Evolutionary conservation across 1,140 invertebrate species (phyloP), one percentile per base, ranked within the genome.

Genomic region (Drosophila funebris): DNA sequence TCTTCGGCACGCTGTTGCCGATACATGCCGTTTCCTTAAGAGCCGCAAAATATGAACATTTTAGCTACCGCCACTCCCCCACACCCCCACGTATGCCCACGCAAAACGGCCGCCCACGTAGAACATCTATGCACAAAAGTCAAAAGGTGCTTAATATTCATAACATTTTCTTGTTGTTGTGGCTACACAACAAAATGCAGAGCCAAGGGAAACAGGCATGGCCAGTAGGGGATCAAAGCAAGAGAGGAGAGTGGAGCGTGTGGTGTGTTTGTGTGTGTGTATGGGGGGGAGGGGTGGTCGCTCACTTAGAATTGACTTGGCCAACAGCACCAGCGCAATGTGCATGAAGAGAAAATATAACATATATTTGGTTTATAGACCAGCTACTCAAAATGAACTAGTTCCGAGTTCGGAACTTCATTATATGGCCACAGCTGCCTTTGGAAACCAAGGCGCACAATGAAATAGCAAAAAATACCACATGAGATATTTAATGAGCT

Each of bases 141-240:
- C 63, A 60, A 76, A 76, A 73, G 53, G 74, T 76, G 74, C 57
- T 73, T 69, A 76, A 76, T 76, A 76, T 76, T 73, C 74, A 76
- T 76, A 76, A 62, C 54, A 68, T 24, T 44, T 39, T 61, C 67
- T 52, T 29, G 8, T 57, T 58, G 41, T 11, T 71, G 48, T 29
- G 50, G 54, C 14, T 39, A 44, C 16, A 43, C 58, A 68, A 48
- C 20, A 31, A 48, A 68, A 48, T 50, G 56, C 57, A 52, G 20
- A 44, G 13, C 16, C 33, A 22, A 37, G 41, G 36, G 41, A 41
- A 39, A n/a, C n/a, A n/a, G n/a, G 53, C 13, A 24, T 24, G 2
- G 16, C 0, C n/a, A 18, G 14, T 6, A 11, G 11, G 6, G 14
- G n/a, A n/a, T n/a, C n/a, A 20, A 3, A 4, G 29, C 13, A 9